Conservation (phyloP, 2,797 vertebrate species). For the Galagoides demidoff region DNA sequence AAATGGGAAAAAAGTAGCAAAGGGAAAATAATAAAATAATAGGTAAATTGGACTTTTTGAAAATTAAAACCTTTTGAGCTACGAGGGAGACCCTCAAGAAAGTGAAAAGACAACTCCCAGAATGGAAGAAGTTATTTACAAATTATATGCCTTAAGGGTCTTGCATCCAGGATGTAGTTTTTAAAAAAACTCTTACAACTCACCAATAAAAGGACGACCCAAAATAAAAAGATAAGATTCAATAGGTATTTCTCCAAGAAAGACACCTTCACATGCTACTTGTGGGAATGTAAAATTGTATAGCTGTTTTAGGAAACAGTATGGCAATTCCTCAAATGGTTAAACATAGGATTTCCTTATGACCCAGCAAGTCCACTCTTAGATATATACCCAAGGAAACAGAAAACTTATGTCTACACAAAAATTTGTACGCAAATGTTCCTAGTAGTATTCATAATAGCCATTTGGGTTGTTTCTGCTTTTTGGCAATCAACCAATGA, state of each 20-base stretch:
- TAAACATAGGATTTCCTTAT: background rate
- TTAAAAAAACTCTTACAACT: constrained; percentile 5
- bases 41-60: background rate
- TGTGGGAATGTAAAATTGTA: background rate
- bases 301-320: background rate
- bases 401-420: background rate
- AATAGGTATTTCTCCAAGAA: background rate
- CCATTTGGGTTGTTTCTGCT: too few species aligned
- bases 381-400: background rate
- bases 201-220: background rate
- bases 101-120: background rate
- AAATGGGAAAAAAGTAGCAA: background rate
- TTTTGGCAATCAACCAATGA: background rate
- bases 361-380: background rate
- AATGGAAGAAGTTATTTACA: constrained; percentile 34
- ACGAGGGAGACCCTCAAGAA: constrained; percentile 4
- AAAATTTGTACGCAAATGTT: background rate
- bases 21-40: background rate
- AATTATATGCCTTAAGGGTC: background rate
- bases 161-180: background rate
- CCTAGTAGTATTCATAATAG: background rate
- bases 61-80: background rate
- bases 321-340: background rate
- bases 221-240: constrained; percentile 18
- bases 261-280: background rate